Percentiles rank a stretch among this genome's conserved stretches.
Conservation (phyloP, 2,113 vertebrate species). For the Chaetodon auriga region DNA sequence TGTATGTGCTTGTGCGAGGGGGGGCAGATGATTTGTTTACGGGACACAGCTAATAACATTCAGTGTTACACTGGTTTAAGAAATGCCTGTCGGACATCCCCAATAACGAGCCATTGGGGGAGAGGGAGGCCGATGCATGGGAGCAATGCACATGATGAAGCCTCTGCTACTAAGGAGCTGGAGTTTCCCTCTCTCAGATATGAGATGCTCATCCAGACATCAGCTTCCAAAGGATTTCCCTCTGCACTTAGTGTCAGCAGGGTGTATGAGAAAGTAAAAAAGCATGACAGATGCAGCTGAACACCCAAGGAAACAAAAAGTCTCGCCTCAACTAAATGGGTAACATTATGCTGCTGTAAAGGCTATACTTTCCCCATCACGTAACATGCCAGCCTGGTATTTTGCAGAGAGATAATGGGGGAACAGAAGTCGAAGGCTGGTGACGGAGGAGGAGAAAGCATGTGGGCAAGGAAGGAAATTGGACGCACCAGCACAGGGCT, state of each 20-base stretch:
- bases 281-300: slow-evolving; percentile 33
- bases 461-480: slow-evolving; percentile 57
- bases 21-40: slow-evolving; percentile 45
- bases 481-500: slow-evolving; percentile 49
- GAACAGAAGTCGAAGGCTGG: slow-evolving; percentile 41
- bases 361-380: slow-evolving; percentile 62
- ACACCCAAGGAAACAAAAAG: slow-evolving; percentile 47
- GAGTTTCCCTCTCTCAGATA: slow-evolving; percentile 17
- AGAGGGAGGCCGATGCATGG: slow-evolving; percentile 21
- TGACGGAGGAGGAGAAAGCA: slow-evolving; percentile 49
- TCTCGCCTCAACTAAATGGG: slow-evolving; percentile 14
- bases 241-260: slow-evolving; percentile 27
- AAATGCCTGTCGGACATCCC: slow-evolving; percentile 61
- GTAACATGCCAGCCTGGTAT: slow-evolving; percentile 52
- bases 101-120: slow-evolving; percentile 59
- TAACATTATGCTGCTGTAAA: slow-evolving; percentile 37
- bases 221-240: slow-evolving; percentile 40
- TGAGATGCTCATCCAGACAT: slow-evolving; percentile 33
- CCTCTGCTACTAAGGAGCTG: slow-evolving; percentile 24
- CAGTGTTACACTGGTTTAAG: slow-evolving; percentile 49
- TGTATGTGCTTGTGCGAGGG: slow-evolving; percentile 37
- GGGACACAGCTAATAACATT: slow-evolving; percentile 63
- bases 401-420: slow-evolving; percentile 63
- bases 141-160: slow-evolving; percentile 35
- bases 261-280: slow-evolving; percentile 18